Percentiles rank a stretch among this genome's conserved stretches.
These are phyloP conservation scores for Eumeta japonica DNA, from an alignment of 1,140 invertebrate species.

Conservation along the genomic window DNA sequence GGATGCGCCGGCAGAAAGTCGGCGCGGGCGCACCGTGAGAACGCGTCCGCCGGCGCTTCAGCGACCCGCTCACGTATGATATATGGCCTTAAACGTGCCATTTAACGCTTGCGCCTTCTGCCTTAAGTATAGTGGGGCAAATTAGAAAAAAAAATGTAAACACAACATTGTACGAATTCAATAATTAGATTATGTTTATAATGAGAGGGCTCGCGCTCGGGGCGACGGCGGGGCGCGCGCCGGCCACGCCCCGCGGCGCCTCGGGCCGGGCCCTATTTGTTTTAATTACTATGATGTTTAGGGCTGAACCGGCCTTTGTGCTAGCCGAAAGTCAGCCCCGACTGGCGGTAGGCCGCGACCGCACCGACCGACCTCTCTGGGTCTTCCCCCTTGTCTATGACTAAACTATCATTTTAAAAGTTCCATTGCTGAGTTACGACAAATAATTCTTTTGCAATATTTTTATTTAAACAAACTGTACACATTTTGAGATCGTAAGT, in stretches of 20 bases:
- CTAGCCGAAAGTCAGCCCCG: slow-evolving; percentile 48
- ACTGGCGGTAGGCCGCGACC: slow-evolving; percentile 37
- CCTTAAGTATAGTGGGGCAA: slow-evolving; percentile 50
- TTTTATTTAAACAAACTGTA: too few relatives aligned
- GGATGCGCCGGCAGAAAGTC: too few relatives aligned
- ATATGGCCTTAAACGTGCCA: slow-evolving; percentile 54
- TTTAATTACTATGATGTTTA: slow-evolving; percentile 54
- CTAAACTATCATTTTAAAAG: too few relatives aligned
- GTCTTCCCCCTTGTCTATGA: too few relatives aligned
- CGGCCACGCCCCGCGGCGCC: slow-evolving; percentile 42
- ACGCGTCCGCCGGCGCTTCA: slow-evolving; percentile 30
- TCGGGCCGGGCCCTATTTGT: slow-evolving; percentile 50
- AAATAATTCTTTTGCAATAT: too few relatives aligned
- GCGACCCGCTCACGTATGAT: slow-evolving; percentile 47
- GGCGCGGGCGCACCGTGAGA: slow-evolving; percentile 33
- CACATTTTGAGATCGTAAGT: too few relatives aligned
- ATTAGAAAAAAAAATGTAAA: slow-evolving; percentile 56
- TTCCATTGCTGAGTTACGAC: too few relatives aligned
- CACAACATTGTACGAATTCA: slow-evolving; percentile 57
- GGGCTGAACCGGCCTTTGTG: slow-evolving; percentile 44
- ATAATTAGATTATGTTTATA: slow-evolving; percentile 58
- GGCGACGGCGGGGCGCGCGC: slow-evolving; percentile 44
- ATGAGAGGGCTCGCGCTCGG: slow-evolving; percentile 39
- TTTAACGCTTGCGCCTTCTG: slow-evolving; percentile 52
- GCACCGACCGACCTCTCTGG: slow-evolving; percentile 9